Percentiles rank a stretch among this genome's conserved stretches.
Conservation (phyloP, 2,113 vertebrate species). For the Caretta caretta region DNA sequence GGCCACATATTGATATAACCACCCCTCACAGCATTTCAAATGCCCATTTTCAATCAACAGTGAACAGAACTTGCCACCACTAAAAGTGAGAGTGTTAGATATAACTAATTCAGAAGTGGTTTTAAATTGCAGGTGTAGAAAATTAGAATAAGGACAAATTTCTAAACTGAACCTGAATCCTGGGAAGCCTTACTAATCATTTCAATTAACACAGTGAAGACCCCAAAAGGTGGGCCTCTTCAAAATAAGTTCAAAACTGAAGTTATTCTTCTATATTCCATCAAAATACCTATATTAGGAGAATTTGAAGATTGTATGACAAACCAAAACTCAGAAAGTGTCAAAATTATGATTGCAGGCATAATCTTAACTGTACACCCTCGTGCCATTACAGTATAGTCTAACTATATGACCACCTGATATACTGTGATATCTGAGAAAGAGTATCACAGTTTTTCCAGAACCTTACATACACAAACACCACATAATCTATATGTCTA, state of each 20-base stretch:
- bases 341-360: accelerated
- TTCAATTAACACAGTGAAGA: background rate
- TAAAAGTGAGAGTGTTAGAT: conserved; percentile 42
- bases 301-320: background rate
- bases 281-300: accelerated
- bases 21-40: background rate
- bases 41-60: conserved; percentile 10
- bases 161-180: background rate
- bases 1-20: background rate
- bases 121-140: conserved; percentile 37
- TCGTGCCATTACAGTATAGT: background rate
- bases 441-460: background rate
- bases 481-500: background rate
- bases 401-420: background rate
- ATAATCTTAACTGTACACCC: background rate
- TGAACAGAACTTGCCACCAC: conserved; percentile 20
- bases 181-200: background rate
- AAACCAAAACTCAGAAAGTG: background rate
- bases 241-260: background rate
- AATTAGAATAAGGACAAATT: background rate
- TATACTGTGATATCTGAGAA: background rate
- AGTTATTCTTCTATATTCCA: background rate
- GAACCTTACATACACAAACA: background rate
- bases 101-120: conserved; percentile 3
- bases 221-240: background rate